phyloP scores from a whole-genome alignment of 2,888 invertebrate genomes.

The Thyatira batis region DNA sequence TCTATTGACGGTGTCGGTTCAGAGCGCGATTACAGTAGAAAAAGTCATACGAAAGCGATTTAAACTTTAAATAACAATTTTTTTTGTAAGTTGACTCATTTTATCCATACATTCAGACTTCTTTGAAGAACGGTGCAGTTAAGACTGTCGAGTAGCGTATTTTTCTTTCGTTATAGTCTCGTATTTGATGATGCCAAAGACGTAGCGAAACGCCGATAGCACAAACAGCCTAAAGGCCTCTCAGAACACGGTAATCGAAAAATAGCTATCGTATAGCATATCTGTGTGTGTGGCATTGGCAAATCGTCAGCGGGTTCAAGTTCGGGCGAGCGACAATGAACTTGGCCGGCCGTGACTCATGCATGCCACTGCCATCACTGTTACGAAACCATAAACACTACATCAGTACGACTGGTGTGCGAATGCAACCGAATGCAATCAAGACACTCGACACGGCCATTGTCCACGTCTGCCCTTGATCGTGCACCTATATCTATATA shows the following conservation, averaged over 20 bases:
- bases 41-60: too few relatives aligned
- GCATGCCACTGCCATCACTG: conserved; percentile 64
- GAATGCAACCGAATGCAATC: conserved; percentile 47
- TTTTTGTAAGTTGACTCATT: too few relatives aligned
- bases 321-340: conserved; percentile 80
- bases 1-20: too few relatives aligned
- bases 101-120: too few relatives aligned
- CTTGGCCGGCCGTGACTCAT: conserved; percentile 80
- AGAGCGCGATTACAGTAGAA: too few relatives aligned
- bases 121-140: too few relatives aligned
- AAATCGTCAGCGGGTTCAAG: conserved; percentile 71
- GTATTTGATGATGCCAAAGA: too few relatives aligned
- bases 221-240: too few relatives aligned
- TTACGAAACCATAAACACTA: conserved; percentile 79
- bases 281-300: conserved; percentile 44
- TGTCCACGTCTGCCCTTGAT: conserved; percentile 40
- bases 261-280: conserved; percentile 37
- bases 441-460: conserved; percentile 38
- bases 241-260: neutral
- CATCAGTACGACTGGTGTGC: conserved; percentile 67
- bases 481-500: neutral
- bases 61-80: too few relatives aligned
- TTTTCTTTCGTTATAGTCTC: too few relatives aligned
- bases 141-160: too few relatives aligned
- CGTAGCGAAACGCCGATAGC: too few relatives aligned